phyloP scores from a whole-genome alignment of 2,113 vertebrate species.

The Nothocercus julius region DNA sequence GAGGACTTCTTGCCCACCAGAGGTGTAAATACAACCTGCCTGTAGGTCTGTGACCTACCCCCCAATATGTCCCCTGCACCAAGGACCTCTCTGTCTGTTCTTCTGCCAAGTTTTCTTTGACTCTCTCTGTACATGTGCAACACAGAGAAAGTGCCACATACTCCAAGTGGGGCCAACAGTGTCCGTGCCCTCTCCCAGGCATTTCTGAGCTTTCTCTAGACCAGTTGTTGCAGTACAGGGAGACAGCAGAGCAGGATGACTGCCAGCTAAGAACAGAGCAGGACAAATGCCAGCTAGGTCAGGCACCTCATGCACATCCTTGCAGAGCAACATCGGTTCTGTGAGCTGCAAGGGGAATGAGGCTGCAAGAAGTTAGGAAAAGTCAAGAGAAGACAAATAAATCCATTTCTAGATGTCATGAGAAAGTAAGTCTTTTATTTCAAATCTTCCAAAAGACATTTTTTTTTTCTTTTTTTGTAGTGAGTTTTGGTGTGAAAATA shows the following conservation, averaged over 20 bases:
- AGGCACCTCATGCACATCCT: not conserved
- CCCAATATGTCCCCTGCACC: accelerated
- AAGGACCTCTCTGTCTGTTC: not conserved
- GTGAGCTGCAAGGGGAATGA: not conserved
- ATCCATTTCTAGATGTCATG: not conserved
- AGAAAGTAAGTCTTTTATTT: not conserved
- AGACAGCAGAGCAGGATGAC: too few species aligned
- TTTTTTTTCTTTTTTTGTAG: not conserved
- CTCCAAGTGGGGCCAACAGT: not conserved
- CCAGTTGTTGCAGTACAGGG: not conserved
- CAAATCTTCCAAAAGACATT: not conserved
- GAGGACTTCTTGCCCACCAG: accelerated
- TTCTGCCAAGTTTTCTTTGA: not conserved
- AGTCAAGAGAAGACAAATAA: not conserved
- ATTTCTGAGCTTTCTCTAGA: not conserved
- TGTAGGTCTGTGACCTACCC: not conserved
- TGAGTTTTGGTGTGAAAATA: not conserved
- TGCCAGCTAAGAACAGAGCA: not conserved
- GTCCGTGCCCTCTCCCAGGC: not conserved
- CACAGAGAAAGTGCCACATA: not conserved
- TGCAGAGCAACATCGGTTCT: accelerated
- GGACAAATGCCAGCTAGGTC: not conserved
- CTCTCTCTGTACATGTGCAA: not conserved
- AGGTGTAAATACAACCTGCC: not conserved
- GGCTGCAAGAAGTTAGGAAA: not conserved